Conservation (phyloP, 2,888 invertebrate species). For the Platycnemis pennipes region DNA sequence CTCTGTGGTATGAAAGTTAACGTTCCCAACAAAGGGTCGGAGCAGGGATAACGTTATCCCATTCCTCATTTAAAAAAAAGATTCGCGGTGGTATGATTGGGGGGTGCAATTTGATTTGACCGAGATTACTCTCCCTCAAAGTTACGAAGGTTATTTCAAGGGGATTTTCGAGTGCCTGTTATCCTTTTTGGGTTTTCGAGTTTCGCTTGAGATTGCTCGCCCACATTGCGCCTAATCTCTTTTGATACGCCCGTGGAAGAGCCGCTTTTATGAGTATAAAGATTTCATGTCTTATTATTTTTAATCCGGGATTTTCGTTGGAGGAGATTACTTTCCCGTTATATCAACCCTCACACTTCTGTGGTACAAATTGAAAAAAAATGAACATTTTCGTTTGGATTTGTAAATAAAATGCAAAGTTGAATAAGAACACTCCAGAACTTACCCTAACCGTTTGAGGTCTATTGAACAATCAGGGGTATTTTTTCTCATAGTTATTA, state of each 20-base stretch:
- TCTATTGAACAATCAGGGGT: no score
- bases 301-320: not conserved
- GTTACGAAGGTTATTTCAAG: not conserved
- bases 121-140: not conserved
- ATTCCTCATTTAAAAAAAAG: not conserved
- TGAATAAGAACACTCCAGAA: no score
- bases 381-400: not conserved
- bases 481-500: no score
- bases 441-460: no score
- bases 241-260: not conserved
- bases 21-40: not conserved
- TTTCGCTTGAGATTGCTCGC: not conserved
- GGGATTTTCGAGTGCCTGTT: not conserved
- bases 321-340: not conserved
- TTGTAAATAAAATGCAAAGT: no score
- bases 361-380: not conserved
- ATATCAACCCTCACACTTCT: not conserved
- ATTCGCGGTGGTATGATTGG: not conserved
- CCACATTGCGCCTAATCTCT: not conserved
- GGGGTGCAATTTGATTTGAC: not conserved
- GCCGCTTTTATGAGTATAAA: not conserved
- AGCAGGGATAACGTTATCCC: not conserved
- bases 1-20: not conserved
- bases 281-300: not conserved
- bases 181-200: not conserved